phyloP scores from a whole-genome alignment of 2,113 vertebrate genomes.

The Piprites chloris region DNA sequence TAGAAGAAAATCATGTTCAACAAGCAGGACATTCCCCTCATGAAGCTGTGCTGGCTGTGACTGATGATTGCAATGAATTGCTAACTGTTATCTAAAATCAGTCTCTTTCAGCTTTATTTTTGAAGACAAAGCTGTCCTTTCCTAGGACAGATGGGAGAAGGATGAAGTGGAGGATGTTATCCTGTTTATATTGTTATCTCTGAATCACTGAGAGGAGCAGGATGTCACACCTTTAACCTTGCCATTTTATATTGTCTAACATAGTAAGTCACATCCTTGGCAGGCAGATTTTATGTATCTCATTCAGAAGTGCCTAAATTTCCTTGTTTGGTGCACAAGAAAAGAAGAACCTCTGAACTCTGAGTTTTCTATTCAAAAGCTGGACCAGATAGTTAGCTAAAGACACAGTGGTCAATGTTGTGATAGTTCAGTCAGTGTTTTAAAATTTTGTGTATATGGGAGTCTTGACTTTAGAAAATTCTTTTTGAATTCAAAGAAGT shows the following conservation, averaged over 20 bases:
- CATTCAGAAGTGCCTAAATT: background rate
- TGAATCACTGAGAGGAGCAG: background rate
- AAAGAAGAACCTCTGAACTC: background rate
- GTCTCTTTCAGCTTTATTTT: background rate
- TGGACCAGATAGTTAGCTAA: background rate
- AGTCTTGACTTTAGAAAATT: background rate
- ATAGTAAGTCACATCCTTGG: background rate
- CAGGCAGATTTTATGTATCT: background rate
- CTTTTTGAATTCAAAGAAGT: background rate
- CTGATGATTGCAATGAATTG: background rate
- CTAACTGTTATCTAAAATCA: background rate
- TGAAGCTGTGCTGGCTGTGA: background rate
- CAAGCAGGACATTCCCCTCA: background rate
- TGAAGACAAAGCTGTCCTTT: background rate
- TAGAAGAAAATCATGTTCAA: background rate
- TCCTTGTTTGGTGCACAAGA: background rate
- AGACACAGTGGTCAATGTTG: background rate
- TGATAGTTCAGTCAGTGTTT: background rate
- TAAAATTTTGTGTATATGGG: background rate
- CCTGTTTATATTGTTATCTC: background rate
- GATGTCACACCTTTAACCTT: background rate
- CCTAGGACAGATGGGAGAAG: background rate
- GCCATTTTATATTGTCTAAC: fast-evolving
- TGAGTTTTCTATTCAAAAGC: background rate
- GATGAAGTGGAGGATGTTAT: background rate